Evolutionary conservation across 2,797 vertebrate genomes (phyloP), one percentile per base, ranked within the genome.

Genomic region (Hydrocynus forskahlii): DNA sequence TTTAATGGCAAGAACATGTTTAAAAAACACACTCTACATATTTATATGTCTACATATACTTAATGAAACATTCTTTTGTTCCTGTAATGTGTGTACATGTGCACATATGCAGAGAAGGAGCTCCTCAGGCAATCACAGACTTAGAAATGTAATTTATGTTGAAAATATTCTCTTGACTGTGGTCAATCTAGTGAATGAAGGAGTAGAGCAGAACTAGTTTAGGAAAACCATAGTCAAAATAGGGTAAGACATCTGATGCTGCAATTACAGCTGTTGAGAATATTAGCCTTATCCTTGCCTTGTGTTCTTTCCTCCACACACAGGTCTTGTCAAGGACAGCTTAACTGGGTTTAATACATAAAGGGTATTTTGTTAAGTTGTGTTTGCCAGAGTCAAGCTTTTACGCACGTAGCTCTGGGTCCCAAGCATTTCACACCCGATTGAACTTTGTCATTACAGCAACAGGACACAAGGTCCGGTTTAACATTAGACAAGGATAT

Each of bases 111-210:
- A 74, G 12, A 62, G 2, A 60, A 55, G 52, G 17, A 4, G 9
- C 9, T 21, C 69, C 43, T 13, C 3, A 57, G 48, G 13, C 70
- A 57, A 23, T 73, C 14, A 63, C 14, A 63, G 23, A 63, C 75
- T 63, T 50, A 60, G 64, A 73, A 81, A 78, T 54, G 21, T 16
- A 6, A 64, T 81, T 48, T 57, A 67, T 63, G 29, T 52, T 77
- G 88, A 91, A 85, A 85, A 76, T 82, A 72, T 88, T 84, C 73
- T 50, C 29, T 66, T 60, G 79, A 70, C 76, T 85, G 72, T 81
- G 86, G 89, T 88, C 83, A 84, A 88, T 64, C 82, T 38, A 80
- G 82, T 50, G 86, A 57, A 73, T 70, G 73, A 85, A 74, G 48
- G 54, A 82, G 62, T 43, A 17, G 78, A 50, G 73, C 62, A 66